Base-by-base conservation (phyloP, 2,113 vertebrate genomes). In the Todiramphus chloris region DNA sequence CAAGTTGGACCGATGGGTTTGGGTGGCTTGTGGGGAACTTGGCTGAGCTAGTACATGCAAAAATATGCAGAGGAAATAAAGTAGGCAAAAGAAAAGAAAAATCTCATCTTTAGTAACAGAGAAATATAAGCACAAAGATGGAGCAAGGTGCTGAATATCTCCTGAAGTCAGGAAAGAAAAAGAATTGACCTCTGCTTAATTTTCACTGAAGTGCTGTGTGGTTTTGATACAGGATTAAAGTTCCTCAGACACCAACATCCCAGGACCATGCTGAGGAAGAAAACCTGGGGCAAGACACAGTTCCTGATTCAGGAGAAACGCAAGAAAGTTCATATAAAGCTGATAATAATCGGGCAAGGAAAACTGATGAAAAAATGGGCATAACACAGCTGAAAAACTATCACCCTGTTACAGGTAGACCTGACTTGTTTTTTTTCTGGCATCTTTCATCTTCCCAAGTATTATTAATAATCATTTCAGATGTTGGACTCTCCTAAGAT, bases 321-420 rank as follows among this genome's bases (percentile, higher is more conserved):
- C 69, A 95, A 10, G 82, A 64, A 5, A 69, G 56, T 31, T 92
- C 93, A 6, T 82, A 43, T 51, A 89, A 89, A 37, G 91, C 80
- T 21, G 74, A 96, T 30, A 94, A 72, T 16, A 67, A 24, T 25
- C 94, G 91, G 28, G 70, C 89, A 72, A 97, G 94, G 72, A 98
- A 97, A 90, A 78, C 75, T 0, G 97, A 98, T 19, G 98, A 98
- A 69, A 99, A 98, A 58, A 98, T 95, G 97, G 96, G 95, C 8
- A 11, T 97, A 44, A 92, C 96, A 12, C 94, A 97, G 3, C 94
- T 98, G 1, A 98, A 97, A 27, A 96, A 97, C 51, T 99, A 99
- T 86, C 98, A 98, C 43, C 99, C 99, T 9, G 96, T 97, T 5
- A 94, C 97, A 97, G 98, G 99, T 99, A 98, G 80, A 53, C 55